Percentiles rank a stretch among this genome's conserved stretches.
These are phyloP conservation scores for Lasioglossum figueresi DNA, from an alignment of 2,888 invertebrate genomes.

Conservation along the genomic window DNA sequence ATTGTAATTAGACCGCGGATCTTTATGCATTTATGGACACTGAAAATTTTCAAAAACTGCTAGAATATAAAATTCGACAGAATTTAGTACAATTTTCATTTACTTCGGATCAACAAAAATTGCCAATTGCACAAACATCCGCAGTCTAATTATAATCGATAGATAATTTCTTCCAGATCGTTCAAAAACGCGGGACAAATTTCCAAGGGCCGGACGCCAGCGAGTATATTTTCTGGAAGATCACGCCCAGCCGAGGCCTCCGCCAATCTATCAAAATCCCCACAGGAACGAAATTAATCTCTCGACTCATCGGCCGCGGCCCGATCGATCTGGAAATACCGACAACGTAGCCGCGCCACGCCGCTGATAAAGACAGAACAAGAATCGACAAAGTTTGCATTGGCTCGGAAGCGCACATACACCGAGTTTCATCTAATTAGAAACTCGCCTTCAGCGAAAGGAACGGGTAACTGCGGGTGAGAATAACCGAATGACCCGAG, in stretches of 20 bases:
- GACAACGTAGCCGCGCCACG: not conserved
- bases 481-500: not conserved
- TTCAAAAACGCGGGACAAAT: not conserved
- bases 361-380: conserved; percentile 43
- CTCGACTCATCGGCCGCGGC: not conserved
- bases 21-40: too few relatives aligned
- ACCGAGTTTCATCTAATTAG: conserved; percentile 51
- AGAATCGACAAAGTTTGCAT: conserved; percentile 36
- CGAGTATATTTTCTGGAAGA: not conserved
- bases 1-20: too few relatives aligned
- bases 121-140: too few relatives aligned
- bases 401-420: not conserved
- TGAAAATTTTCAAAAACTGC: too few relatives aligned
- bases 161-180: too few relatives aligned
- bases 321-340: conserved; percentile 22
- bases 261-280: conserved; percentile 20
- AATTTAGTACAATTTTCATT: too few relatives aligned
- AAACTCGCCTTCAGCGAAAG: conserved; percentile 21
- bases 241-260: not conserved
- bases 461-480: not conserved
- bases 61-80: too few relatives aligned
- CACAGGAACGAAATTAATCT: conserved; percentile 34
- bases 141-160: too few relatives aligned
- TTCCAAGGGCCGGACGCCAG: not conserved
- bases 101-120: too few relatives aligned